These are phyloP conservation scores for Chironomus riparius DNA, from an alignment of 2,888 invertebrate genomes.

Conservation along the genomic window DNA sequence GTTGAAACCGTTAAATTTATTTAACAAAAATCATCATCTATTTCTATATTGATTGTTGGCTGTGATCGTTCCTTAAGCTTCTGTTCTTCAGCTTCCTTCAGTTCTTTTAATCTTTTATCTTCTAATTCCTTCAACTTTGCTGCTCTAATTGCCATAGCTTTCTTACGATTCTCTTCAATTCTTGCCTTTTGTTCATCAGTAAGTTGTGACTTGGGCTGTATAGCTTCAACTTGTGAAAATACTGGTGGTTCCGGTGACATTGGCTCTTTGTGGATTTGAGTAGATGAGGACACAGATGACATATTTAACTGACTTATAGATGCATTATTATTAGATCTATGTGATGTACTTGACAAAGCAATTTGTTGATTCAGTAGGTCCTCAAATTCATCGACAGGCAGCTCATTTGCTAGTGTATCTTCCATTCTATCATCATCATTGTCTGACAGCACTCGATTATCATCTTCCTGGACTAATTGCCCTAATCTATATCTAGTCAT, in stretches of 20 bases:
- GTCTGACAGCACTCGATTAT: constrained; percentile 41
- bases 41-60: neutral
- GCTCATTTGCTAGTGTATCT: constrained; percentile 30
- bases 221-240: neutral
- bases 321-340: constrained; percentile 28
- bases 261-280: neutral
- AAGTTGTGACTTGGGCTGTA: neutral
- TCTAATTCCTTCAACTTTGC: neutral
- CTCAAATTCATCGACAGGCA: constrained; percentile 54
- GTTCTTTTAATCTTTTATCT: neutral
- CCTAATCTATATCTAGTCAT: constrained; percentile 56
- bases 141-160: neutral
- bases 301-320: neutral
- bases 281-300: neutral
- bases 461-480: constrained; percentile 35
- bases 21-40: constrained; percentile 4
- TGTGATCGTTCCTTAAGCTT: neutral
- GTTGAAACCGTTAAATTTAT: neutral
- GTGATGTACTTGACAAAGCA: constrained; percentile 45
- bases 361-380: constrained; percentile 55
- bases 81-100: constrained; percentile 7
- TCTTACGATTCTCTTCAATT: neutral
- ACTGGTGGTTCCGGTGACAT: no score
- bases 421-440: constrained; percentile 44
- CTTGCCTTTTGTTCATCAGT: constrained; percentile 32